Evolutionary conservation across 1,140 invertebrate genomes (phyloP).

Genomic region (Drosophila pseudoananassae): DNA sequence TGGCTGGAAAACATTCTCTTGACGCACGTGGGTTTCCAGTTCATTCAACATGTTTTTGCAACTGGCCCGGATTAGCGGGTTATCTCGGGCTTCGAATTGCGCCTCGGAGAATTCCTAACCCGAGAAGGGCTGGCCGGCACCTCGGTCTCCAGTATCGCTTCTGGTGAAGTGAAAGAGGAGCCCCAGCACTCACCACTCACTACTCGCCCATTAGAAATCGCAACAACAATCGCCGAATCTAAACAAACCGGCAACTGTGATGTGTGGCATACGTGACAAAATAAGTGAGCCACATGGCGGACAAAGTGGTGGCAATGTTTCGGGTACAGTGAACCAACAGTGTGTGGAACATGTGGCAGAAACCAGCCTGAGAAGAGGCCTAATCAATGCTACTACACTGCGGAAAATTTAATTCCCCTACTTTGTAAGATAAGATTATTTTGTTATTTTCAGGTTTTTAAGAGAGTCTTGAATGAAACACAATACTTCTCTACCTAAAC

Average conservation of each 20-base stretch:
- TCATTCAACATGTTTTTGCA: not conserved
- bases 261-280: constrained; percentile 69
- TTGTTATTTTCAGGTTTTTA: too few species aligned
- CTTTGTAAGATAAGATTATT: not conserved
- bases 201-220: constrained; percentile 12
- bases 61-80: not conserved
- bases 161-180: constrained; percentile 6
- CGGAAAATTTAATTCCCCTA: not conserved
- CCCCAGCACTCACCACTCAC: not conserved
- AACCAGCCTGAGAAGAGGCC: too few species aligned
- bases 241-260: constrained; percentile 44
- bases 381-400: not conserved
- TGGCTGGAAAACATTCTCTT: constrained; percentile 12
- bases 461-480: too few species aligned
- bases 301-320: constrained; percentile 25
- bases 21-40: constrained; percentile 24
- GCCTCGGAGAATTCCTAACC: not conserved
- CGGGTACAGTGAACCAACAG: constrained; percentile 5
- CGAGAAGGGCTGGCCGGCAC: not conserved
- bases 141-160: not conserved
- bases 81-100: constrained; percentile 1
- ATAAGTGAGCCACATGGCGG: constrained; percentile 46
- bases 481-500: too few species aligned
- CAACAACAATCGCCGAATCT: constrained; percentile 26
- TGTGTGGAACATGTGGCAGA: not conserved